Conservation (phyloP, 1,140 invertebrate species). For the Leptinotarsa defecta region DNA sequence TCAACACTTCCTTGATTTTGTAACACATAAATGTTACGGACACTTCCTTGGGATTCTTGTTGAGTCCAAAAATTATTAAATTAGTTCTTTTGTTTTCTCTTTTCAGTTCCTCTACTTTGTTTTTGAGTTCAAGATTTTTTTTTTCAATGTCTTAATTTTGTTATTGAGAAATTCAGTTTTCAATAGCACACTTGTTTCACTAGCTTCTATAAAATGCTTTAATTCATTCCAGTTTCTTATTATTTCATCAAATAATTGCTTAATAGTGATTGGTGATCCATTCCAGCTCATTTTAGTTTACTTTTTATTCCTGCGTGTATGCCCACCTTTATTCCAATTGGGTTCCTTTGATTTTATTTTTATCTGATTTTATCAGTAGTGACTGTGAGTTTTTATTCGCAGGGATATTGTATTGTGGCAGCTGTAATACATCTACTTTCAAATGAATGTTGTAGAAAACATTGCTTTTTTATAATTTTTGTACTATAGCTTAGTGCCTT, state of each 20-base stretch:
- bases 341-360: too few relatives aligned
- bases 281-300: neutral
- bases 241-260: neutral
- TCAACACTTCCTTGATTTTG: neutral
- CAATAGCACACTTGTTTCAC: slow-evolving; percentile 1
- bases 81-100: neutral
- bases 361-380: too few relatives aligned
- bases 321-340: too few relatives aligned
- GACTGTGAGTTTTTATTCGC: too few relatives aligned
- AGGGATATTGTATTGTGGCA: too few relatives aligned
- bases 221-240: slow-evolving; percentile 8
- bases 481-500: too few relatives aligned
- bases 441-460: too few relatives aligned
- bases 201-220: slow-evolving; percentile 10
- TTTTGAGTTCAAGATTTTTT: neutral
- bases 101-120: neutral
- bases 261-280: neutral
- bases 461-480: too few relatives aligned
- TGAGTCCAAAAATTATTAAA: neutral
- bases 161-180: slow-evolving; percentile 11
- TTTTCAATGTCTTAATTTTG: neutral
- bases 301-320: too few relatives aligned
- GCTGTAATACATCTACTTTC: too few relatives aligned
- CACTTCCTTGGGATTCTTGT: neutral
- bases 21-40: neutral